Evolutionary conservation across 2,797 vertebrate species (phyloP), one percentile per base, ranked within the genome.

Genomic region (Fistularia tabacaria): DNA sequence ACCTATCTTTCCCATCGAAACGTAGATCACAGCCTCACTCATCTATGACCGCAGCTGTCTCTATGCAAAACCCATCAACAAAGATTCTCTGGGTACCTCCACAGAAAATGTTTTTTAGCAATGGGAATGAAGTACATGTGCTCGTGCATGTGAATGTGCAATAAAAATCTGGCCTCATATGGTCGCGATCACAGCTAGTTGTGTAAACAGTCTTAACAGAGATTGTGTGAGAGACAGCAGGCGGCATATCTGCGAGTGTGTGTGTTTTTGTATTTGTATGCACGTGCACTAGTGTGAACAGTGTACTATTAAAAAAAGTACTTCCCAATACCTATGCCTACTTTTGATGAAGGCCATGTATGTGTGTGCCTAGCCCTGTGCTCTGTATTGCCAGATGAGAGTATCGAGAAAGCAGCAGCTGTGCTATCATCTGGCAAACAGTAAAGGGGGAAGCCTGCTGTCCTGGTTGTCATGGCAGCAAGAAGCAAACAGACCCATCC

Each of bases 401-500:
- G 49, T 14, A 45, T 36, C 57, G 50, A 77, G 57, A 73, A 63
- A 54, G 65, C 64, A 71, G 79, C 85, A 88, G 84, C 75, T 84
- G 79, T 75, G 80, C 51, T 53, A 40, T 79, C 66, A 51, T 73
- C 40, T 1, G 65, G 73, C 66, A 76, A 64, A 67, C 44, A 3
- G 57, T 49, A 59, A 48, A 76, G 57, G 61, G 57, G 71, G 67
- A 69, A 77, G 82, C 70, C 69, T 54, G 57, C 52, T 79, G 69
- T 76, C 66, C 69, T 55, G 57, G 81, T 86, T 73, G 77, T 65
- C 79, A 85, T 84, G 74, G 71, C 68, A 83, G 61, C 73, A 10
- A 64, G 73, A 81, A 75, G 82, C 83, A 87, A 87, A 83, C 81
- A 82, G 64, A 74, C 51, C 67, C 75, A 83, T 82, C 62, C 44